Conservation (phyloP, 2,888 invertebrate genomes). For the Erebia epiphron region DNA sequence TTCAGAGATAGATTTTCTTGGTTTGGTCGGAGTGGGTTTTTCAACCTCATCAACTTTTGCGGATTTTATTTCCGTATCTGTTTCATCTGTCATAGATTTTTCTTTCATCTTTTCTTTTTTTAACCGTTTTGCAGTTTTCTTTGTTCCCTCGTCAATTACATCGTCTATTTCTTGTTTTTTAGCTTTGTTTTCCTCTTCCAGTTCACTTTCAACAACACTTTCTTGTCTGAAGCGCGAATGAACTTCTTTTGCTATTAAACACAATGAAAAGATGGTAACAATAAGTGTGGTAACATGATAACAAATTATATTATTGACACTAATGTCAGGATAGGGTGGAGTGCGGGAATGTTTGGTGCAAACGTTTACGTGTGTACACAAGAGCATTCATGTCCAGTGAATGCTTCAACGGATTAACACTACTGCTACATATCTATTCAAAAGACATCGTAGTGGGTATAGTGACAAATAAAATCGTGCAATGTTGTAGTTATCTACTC, state of each 20-base stretch:
- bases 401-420: conserved; percentile 59
- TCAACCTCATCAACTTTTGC: conserved; percentile 53
- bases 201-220: conserved; percentile 73
- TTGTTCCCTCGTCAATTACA: conserved; percentile 56
- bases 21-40: conserved; percentile 45
- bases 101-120: conserved; percentile 57
- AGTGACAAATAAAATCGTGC: conserved; percentile 67
- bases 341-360: conserved; percentile 39
- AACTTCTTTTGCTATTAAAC: conserved; percentile 78
- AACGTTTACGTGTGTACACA: conserved; percentile 51
- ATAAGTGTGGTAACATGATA: conserved; percentile 47
- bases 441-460: conserved; percentile 53
- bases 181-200: conserved; percentile 66
- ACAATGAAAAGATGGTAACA: conserved; percentile 59
- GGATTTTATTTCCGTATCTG: conserved; percentile 52
- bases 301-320: conserved; percentile 54
- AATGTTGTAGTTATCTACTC: conserved; percentile 50
- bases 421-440: conserved; percentile 55
- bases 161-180: conserved; percentile 51
- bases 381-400: conserved; percentile 73
- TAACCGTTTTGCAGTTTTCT: conserved; percentile 55
- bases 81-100: conserved; percentile 57
- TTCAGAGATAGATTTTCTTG: conserved; percentile 53
- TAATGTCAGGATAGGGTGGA: conserved; percentile 55
- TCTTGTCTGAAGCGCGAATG: conserved; percentile 77